phyloP scores from a whole-genome alignment of 2,888 invertebrate genomes.

The Parnassius orleans region DNA sequence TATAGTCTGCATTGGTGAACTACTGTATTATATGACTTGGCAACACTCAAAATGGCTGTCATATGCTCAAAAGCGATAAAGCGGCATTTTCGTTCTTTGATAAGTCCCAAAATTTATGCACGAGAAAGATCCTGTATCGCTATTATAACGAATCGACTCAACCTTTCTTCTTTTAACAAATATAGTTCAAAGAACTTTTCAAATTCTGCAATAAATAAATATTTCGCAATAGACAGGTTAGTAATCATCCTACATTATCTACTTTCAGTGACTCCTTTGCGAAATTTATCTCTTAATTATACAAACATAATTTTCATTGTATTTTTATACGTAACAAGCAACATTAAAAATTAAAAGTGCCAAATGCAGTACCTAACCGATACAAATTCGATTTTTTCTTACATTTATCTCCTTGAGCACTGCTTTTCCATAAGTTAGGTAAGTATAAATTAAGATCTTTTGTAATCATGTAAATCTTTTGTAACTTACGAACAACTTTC shows the following conservation, averaged over 20 bases:
- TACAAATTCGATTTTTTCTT: too few species aligned
- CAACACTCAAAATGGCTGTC: conserved; percentile 46
- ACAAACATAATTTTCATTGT: too few species aligned
- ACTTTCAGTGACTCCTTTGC: too few species aligned
- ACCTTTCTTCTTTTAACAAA: neutral
- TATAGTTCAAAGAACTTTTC: conserved; percentile 14
- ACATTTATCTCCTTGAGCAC: too few species aligned
- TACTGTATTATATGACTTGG: too few species aligned
- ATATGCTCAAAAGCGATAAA: conserved; percentile 47
- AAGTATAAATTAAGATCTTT: too few species aligned
- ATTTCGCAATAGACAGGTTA: conserved; percentile 20
- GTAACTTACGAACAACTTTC: conserved; percentile 16
- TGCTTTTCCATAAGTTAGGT: too few species aligned
- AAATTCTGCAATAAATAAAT: conserved; percentile 13
- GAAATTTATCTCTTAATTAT: too few species aligned
- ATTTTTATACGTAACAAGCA: too few species aligned
- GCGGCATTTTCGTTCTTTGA: conserved; percentile 50
- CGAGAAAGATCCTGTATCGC: conserved; percentile 21
- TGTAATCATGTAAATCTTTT: neutral
- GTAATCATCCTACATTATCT: neutral
- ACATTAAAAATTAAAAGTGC: too few species aligned
- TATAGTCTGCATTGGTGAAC: too few species aligned
- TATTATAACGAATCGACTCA: conserved; percentile 9
- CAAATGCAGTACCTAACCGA: too few species aligned
- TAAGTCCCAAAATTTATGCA: conserved; percentile 39